Evolutionary conservation across 2,113 vertebrate species (phyloP), one percentile per base, ranked within the genome.

Genomic region (Labeo rohita): DNA sequence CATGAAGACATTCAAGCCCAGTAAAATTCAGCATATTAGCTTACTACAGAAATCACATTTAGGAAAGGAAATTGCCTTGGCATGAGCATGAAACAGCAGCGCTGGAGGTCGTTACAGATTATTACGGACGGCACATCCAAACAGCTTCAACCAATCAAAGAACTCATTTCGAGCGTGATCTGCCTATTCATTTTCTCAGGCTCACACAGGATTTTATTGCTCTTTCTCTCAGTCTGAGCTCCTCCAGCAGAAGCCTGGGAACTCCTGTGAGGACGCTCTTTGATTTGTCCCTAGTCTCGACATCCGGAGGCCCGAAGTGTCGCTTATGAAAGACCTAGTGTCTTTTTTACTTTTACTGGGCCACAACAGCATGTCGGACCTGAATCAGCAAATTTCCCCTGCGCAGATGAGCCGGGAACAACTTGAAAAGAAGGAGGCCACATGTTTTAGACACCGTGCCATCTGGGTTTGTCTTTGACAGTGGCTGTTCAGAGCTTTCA

Each of bases 381-480:
- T 77, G 56, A 45, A 50, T 76, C 59, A 65, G n/a, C 73, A 28
- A 36, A 6, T 52, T 23, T 73, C 2, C 7, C 39, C 68, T 84
- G 34, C 16, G 13, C 56, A 56, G 21, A 77, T 77, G 23, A 54
- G 47, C 49, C 1, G 3, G n/a, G 83, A 23, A 61, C 39, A 23
- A 45, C 72, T 56, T 50, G 15, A 47, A 66, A 50, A 16, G 6
- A 13, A 45, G 72, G 28, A n/a, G 56, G 56, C 21, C 23, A 6
- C n/a, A 6, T 21, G 83, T 80, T 83, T 83, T 77, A 16, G 63
- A 23, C 11, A 15, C 47, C 43, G 45, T 56, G 8, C 49, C 84
- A 70, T 43, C 54, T 80, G 52, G 18, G 52, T 34, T 82, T 75
- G 54, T 15, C 15, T 63, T 52, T 16, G 16, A 16, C 39, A 39